Conservation (phyloP, 2,113 vertebrate species). For the Xenotilapia leptura region DNA sequence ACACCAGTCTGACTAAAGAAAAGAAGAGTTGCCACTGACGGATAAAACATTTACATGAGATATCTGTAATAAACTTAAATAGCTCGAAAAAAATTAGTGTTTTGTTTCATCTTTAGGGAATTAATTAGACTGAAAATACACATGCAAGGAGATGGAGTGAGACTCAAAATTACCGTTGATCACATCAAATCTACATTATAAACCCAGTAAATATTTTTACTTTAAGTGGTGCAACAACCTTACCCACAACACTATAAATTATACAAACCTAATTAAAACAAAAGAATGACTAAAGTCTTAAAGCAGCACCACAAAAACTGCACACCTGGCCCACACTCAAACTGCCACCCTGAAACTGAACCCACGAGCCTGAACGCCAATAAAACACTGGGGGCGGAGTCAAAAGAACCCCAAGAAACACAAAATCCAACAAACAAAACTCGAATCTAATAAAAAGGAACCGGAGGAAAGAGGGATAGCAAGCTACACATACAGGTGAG, state of each 20-base stretch:
- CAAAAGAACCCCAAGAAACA: background rate
- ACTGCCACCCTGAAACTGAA: background rate
- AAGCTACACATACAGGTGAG: background rate
- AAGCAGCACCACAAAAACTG: background rate
- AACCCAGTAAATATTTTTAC: background rate
- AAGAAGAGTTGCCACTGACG: background rate
- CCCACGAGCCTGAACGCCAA: background rate
- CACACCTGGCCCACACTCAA: background rate
- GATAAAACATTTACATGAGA: background rate
- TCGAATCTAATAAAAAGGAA: background rate
- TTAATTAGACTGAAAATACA: background rate
- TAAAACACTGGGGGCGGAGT: background rate
- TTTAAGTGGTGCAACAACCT: background rate
- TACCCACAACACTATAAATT: background rate
- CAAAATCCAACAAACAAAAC: background rate
- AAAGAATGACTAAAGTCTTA: background rate
- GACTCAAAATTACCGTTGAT: background rate
- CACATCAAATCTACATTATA: background rate
- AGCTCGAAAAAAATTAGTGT: background rate
- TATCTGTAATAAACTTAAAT: rapidly evolving
- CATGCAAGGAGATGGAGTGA: background rate
- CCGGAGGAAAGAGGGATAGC: rapidly evolving
- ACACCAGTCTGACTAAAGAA: background rate
- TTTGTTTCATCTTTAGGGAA: background rate
- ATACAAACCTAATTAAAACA: too few species aligned